Percentiles rank a stretch among this genome's conserved stretches.
phyloP scores from a whole-genome alignment of 2,888 invertebrate genomes.

The Lumbricus terrestris region DNA sequence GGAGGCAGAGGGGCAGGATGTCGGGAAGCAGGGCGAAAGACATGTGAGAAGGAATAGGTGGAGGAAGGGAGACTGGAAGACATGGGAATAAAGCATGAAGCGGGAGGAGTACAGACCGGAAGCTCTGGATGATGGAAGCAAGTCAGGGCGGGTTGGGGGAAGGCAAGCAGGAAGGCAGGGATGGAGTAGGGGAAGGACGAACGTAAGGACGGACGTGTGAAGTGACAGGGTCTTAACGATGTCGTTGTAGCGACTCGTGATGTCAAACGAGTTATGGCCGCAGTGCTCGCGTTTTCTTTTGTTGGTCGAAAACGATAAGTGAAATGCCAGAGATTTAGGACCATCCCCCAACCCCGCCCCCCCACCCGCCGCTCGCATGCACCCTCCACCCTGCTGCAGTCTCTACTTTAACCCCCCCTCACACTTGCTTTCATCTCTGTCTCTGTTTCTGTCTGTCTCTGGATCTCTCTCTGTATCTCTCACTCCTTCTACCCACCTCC shows the following conservation, averaged over 20 bases:
- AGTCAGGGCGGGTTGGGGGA: no score
- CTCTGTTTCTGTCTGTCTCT: neutral
- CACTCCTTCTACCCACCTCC: neutral
- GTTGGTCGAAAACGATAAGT: neutral
- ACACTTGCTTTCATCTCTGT: no score
- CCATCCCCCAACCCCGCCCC: neutral
- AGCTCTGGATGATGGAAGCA: no score
- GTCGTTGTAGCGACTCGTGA: neutral
- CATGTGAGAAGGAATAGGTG: neutral
- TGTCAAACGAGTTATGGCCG: neutral
- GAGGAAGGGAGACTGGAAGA: neutral
- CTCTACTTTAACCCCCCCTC: no score
- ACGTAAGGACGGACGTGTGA: neutral
- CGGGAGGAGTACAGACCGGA: no score
- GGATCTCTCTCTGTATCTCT: no score
- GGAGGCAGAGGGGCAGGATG: no score
- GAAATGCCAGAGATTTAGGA: neutral
- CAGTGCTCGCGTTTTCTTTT: neutral
- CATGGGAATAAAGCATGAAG: no score
- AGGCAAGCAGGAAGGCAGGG: neutral
- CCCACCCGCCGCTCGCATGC: neutral
- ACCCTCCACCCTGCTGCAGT: no score
- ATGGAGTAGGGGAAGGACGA: neutral
- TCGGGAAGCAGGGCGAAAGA: neutral
- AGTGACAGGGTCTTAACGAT: neutral